Conservation (phyloP, 2,113 vertebrate species). For the Clinocottus analis region DNA sequence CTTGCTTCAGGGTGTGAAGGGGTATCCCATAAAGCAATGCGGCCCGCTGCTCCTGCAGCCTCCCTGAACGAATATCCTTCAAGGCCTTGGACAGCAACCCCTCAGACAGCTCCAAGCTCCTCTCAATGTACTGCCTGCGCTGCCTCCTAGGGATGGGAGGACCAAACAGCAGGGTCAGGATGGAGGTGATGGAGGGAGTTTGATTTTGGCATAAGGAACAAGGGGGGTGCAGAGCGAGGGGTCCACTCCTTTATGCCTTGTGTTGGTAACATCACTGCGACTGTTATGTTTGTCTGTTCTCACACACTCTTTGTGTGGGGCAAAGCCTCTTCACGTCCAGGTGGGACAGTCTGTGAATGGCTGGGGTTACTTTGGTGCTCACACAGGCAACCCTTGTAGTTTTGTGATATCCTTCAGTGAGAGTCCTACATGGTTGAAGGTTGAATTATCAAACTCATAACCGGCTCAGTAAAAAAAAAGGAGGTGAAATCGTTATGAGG, state of each 20-base stretch:
- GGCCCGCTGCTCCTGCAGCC: conserved; percentile 97
- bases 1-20: conserved; percentile 94
- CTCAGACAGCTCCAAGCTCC: conserved; percentile 99
- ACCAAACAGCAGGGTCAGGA: conserved; percentile 92
- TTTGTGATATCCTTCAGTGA: conserved; percentile 87
- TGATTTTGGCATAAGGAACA: conserved; percentile 87
- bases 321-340: conserved; percentile 89
- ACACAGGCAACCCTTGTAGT: conserved; percentile 89
- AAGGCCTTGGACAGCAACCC: conserved; percentile 99
- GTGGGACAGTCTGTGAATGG: conserved; percentile 94
- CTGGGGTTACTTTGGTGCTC: conserved; percentile 83
- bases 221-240: conserved; percentile 96
- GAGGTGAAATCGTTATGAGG: conserved; percentile 72
- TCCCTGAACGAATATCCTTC: conserved; percentile 99
- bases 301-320: conserved; percentile 66
- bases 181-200: conserved; percentile 82
- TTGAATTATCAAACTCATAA: conserved; percentile 70
- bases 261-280: conserved; percentile 99
- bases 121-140: conserved; percentile 92
- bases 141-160: conserved; percentile 99
- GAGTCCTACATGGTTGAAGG: conserved; percentile 69
- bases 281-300: conserved; percentile 90
- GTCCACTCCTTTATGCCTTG: conserved; percentile 99
- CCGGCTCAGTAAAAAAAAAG: conserved; percentile 64
- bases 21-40: conserved; percentile 99